These are phyloP conservation scores for Vanessa atalanta DNA, from an alignment of 1,140 invertebrate genomes.

Conservation along the genomic window DNA sequence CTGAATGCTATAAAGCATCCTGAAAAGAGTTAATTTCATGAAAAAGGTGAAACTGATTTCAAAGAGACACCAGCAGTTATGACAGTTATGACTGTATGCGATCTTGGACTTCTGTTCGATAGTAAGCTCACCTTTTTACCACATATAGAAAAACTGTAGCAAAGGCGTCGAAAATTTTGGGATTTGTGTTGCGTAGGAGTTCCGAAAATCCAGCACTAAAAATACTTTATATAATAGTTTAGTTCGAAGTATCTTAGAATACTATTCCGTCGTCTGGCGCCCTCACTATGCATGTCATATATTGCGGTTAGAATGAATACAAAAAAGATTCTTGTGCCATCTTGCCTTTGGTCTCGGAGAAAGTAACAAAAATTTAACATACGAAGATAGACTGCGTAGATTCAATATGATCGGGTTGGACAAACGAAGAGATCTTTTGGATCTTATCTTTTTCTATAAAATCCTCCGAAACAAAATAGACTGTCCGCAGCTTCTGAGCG, in stretches of 20 bases:
- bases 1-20: too few relatives aligned
- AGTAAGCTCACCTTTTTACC: not conserved
- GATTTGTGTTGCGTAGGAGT: not conserved
- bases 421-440: not conserved
- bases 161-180: not conserved
- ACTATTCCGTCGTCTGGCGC: not conserved
- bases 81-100: not conserved
- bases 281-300: conserved; percentile 5
- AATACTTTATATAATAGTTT: not conserved
- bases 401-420: not conserved
- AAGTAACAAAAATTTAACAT: not conserved
- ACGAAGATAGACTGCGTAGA: not conserved
- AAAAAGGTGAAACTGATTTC: too few relatives aligned
- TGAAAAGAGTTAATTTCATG: too few relatives aligned
- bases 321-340: not conserved
- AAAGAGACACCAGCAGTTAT: too few relatives aligned
- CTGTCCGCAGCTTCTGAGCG: not conserved
- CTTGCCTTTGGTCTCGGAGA: not conserved
- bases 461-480: not conserved
- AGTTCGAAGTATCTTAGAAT: not conserved
- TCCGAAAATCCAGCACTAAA: not conserved
- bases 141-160: conserved; percentile 4
- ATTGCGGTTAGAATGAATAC: not conserved
- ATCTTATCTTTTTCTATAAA: not conserved
- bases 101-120: not conserved